These are phyloP conservation scores for Notodonta ziczac DNA, from an alignment of 2,888 invertebrate species.

Conservation along the genomic window DNA sequence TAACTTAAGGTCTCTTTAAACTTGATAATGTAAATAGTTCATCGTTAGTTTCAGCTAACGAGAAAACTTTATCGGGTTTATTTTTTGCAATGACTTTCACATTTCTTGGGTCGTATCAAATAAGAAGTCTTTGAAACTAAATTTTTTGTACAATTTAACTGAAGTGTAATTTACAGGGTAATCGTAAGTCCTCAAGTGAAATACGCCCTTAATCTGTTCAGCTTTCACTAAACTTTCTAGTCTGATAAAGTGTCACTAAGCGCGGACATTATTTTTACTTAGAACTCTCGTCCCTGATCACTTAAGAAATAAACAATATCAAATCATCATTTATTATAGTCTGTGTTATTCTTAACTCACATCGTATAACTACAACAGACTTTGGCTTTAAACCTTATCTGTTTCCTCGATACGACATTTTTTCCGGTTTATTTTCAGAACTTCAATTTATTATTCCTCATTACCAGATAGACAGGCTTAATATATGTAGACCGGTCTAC, in stretches of 20 bases:
- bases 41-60: not conserved
- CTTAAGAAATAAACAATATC: not conserved
- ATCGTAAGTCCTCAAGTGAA: slow-evolving; percentile 1
- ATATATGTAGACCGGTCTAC: too few species aligned
- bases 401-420: too few species aligned
- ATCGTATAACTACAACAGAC: too few species aligned
- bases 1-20: not conserved
- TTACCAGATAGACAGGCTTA: too few species aligned
- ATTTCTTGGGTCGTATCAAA: not conserved
- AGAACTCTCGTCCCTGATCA: not conserved
- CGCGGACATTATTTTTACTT: slow-evolving; percentile 3
- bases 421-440: too few species aligned
- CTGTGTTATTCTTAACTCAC: too few species aligned
- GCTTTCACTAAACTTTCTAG: slow-evolving; percentile 5
- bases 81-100: not conserved
- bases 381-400: too few species aligned
- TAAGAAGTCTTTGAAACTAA: not conserved
- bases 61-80: not conserved
- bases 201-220: slow-evolving; percentile 6
- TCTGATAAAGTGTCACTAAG: slow-evolving; percentile 7
- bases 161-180: slow-evolving; percentile 6
- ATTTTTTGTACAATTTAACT: slow-evolving; percentile 4
- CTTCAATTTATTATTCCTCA: too few species aligned
- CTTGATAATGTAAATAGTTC: not conserved
- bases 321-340: not conserved